These are phyloP conservation scores for Emydoidea blandingii DNA, from an alignment of 2,797 vertebrate species.

Conservation along the genomic window DNA sequence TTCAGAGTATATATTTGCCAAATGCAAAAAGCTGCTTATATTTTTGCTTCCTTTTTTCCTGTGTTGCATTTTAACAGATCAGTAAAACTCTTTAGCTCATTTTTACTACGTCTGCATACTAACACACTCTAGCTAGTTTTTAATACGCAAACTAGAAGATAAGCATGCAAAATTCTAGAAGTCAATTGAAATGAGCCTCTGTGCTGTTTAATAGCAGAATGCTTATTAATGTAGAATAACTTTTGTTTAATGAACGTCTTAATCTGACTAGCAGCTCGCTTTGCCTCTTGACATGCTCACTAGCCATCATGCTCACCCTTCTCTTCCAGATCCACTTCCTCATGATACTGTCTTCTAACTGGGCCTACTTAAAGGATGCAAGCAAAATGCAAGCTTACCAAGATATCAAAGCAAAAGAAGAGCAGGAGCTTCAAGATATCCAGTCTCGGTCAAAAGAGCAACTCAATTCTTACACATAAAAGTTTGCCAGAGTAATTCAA, in stretches of 20 bases:
- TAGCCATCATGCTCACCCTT: constrained; percentile 97
- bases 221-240: constrained; percentile 80
- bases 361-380: constrained; percentile 99
- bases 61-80: constrained; percentile 68
- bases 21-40: neutral
- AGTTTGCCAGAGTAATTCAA: constrained; percentile 83
- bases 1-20: constrained; percentile 31
- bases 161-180: constrained; percentile 76
- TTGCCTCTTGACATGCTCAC: constrained; percentile 97
- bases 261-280: constrained; percentile 93
- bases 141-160: constrained; percentile 70
- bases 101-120: constrained; percentile 73
- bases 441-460: constrained; percentile 99
- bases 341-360: constrained; percentile 99
- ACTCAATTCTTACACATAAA: constrained; percentile 99
- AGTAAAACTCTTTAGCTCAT: constrained; percentile 52
- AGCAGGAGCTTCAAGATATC: constrained; percentile 99
- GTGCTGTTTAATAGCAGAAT: constrained; percentile 70
- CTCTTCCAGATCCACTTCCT: constrained; percentile 99
- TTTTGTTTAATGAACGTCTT: constrained; percentile 73
- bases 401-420: constrained; percentile 99
- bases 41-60: constrained; percentile 26
- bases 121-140: constrained; percentile 76
- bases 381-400: constrained; percentile 99
- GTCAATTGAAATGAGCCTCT: constrained; percentile 63